Evolutionary conservation across 2,797 vertebrate genomes (phyloP).

Genomic region (Bufotes viridis): DNA sequence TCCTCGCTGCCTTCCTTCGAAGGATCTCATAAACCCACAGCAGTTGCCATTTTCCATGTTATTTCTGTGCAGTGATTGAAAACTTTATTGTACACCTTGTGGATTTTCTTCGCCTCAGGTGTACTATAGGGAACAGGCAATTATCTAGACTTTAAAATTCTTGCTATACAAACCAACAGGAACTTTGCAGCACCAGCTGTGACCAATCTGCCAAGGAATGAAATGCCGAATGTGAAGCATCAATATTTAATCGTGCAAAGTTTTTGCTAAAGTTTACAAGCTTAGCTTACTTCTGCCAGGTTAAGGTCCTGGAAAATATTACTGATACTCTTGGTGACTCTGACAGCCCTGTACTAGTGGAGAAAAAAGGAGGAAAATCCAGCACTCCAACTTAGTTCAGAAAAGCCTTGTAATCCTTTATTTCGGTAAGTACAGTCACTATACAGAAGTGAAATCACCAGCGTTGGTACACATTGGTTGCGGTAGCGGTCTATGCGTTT

Average conservation of each 20-base stretch:
- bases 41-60: constrained; percentile 19
- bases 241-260: constrained; percentile 52
- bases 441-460: too few relatives aligned
- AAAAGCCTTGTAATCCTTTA: too few relatives aligned
- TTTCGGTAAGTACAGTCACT: too few relatives aligned
- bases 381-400: too few relatives aligned
- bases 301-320: neutral
- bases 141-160: constrained; percentile 51
- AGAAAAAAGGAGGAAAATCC: too few relatives aligned
- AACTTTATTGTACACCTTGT: constrained; percentile 39
- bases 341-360: neutral
- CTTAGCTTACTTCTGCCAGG: neutral
- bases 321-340: neutral
- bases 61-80: constrained; percentile 34
- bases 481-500: too few relatives aligned
- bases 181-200: constrained; percentile 49
- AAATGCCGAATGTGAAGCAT: neutral
- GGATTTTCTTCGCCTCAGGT: constrained; percentile 51
- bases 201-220: constrained; percentile 46
- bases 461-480: too few relatives aligned
- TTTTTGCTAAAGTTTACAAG: constrained; percentile 24
- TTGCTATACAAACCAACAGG: constrained; percentile 45
- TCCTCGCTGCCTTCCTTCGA: neutral
- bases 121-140: constrained; percentile 47
- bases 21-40: constrained; percentile 38